phyloP scores from a whole-genome alignment of 2,113 vertebrate genomes.

The Pollimyrus isidori region DNA sequence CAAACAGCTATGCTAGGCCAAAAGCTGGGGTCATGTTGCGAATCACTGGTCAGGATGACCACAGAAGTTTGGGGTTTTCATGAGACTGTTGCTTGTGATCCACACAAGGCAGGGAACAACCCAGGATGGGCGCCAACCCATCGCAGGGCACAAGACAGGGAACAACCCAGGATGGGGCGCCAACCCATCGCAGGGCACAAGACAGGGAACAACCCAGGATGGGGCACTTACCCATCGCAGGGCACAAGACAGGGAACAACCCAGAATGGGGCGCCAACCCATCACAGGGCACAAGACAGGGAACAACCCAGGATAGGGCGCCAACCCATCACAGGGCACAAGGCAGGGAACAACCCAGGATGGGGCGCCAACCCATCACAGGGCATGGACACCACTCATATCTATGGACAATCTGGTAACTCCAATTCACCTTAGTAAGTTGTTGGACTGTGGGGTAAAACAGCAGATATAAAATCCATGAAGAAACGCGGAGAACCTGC shows the following conservation, averaged over 20 bases:
- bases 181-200: neutral
- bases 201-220: too few relatives aligned
- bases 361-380: neutral
- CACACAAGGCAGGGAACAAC: too few relatives aligned
- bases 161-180: neutral
- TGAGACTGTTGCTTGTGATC: neutral
- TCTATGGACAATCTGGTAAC: neutral
- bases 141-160: neutral
- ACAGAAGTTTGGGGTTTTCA: neutral
- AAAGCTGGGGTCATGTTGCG: neutral
- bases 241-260: too few relatives aligned
- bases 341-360: neutral
- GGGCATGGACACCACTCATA: neutral
- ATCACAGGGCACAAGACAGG: too few relatives aligned
- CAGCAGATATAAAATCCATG: neutral
- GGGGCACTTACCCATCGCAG: too few relatives aligned
- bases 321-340: neutral
- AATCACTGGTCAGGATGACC: neutral
- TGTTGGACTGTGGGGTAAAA: neutral
- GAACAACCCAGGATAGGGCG: too few relatives aligned
- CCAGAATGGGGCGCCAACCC: too few relatives aligned
- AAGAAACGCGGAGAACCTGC: neutral
- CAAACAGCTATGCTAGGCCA: neutral
- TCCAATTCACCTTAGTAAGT: neutral
- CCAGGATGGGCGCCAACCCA: neutral